phyloP scores from a whole-genome alignment of 2,888 invertebrate species.

The Piscicola geometra region DNA sequence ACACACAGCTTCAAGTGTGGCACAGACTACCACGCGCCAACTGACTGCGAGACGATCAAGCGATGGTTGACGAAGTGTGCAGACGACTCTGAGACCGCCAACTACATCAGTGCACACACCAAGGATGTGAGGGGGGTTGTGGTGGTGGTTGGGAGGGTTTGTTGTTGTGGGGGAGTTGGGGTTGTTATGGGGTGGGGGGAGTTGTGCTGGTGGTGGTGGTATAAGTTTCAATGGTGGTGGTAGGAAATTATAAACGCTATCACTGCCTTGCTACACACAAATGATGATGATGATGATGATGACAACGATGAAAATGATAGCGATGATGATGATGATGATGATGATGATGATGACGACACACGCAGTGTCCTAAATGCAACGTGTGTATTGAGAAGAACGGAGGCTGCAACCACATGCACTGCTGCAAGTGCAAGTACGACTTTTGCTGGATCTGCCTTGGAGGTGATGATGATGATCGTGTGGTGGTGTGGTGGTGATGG shows the following conservation, averaged over 20 bases:
- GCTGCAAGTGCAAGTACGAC: conserved; percentile 85
- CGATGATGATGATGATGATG: no score
- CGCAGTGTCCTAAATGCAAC: conserved; percentile 94
- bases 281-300: no score
- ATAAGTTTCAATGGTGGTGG: no score
- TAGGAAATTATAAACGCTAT: no score
- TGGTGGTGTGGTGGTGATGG: no score
- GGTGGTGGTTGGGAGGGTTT: no score
- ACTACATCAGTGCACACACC: conserved; percentile 97
- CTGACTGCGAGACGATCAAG: conserved; percentile 88
- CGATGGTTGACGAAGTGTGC: conserved; percentile 99
- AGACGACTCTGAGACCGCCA: conserved; percentile 98
- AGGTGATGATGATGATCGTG: conserved; percentile 51
- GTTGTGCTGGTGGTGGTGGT: no score
- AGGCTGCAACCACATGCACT: conserved; percentile 99
- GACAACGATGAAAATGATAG: no score
- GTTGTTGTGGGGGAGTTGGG: no score
- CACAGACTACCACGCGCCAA: conserved; percentile 94
- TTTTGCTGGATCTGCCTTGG: conserved; percentile 99
- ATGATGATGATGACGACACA: no score
- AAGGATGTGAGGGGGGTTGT: conserved; percentile 65
- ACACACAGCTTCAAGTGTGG: conserved; percentile 80
- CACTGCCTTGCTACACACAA: no score
- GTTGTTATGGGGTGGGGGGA: no score
- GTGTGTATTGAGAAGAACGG: conserved; percentile 99